Conservation (phyloP, 2,888 invertebrate genomes). For the Lasioglossum malachurum region DNA sequence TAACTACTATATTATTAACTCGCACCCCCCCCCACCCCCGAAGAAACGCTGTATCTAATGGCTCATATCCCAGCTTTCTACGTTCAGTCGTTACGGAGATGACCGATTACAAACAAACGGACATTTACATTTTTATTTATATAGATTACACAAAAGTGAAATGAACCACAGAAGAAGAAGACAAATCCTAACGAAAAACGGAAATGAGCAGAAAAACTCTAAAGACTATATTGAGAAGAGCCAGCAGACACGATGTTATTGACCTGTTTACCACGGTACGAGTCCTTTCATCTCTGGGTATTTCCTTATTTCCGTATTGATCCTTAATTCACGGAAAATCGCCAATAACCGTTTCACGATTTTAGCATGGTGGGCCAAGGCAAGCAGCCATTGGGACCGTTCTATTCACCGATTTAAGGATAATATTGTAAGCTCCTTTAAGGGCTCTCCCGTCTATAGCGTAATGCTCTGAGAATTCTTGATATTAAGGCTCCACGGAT, state of each 20-base stretch:
- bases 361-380: conserved; percentile 17
- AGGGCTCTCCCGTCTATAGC: conserved; percentile 22
- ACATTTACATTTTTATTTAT: too few species aligned
- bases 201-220: neutral
- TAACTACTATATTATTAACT: too few species aligned
- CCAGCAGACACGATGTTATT: neutral
- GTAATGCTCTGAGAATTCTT: conserved; percentile 51
- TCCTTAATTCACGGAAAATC: conserved; percentile 29
- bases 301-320: neutral
- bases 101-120: too few species aligned
- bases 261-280: neutral
- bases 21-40: too few species aligned
- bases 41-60: too few species aligned
- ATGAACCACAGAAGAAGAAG: neutral
- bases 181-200: neutral
- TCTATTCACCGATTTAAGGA: conserved; percentile 42
- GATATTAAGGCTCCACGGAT: conserved; percentile 74
- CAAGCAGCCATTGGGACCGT: neutral
- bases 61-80: too few species aligned
- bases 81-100: too few species aligned
- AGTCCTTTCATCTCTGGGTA: neutral
- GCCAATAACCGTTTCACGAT: conserved; percentile 35
- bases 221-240: neutral
- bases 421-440: conserved; percentile 57
- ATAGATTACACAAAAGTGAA: too few species aligned